Evolutionary conservation across 2,797 vertebrate genomes (phyloP).

Genomic region (Gobionotothen gibberifrons): DNA sequence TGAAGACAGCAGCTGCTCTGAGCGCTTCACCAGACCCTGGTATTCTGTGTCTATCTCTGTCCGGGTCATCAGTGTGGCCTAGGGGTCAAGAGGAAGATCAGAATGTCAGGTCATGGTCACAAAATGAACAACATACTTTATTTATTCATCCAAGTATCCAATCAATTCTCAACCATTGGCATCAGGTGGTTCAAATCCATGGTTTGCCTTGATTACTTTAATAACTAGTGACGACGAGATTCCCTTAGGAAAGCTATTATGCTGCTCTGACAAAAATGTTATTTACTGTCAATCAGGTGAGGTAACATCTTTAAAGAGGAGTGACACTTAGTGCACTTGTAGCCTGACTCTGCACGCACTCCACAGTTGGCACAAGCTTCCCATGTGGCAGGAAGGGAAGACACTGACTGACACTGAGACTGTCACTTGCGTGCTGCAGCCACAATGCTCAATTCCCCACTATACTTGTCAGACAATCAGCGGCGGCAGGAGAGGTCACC

Average conservation of each 20-base stretch:
- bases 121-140: slow-evolving; percentile 2
- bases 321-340: not conserved
- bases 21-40: slow-evolving; percentile 90
- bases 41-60: slow-evolving; percentile 93
- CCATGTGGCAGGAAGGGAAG: slow-evolving; percentile 25
- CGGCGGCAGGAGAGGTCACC: slow-evolving; percentile 56
- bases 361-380: slow-evolving; percentile 3
- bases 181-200: slow-evolving; percentile 8
- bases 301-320: not conserved
- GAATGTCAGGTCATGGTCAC: slow-evolving; percentile 2
- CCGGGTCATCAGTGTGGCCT: slow-evolving; percentile 91
- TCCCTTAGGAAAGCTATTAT: not conserved
- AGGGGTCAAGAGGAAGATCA: slow-evolving; percentile 7
- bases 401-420: slow-evolving; percentile 48
- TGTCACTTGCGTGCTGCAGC: slow-evolving; percentile 32
- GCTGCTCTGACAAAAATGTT: not conserved
- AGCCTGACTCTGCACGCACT: slow-evolving; percentile 8
- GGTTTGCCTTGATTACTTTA: not conserved
- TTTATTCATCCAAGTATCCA: slow-evolving; percentile 15
- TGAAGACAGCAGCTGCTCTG: slow-evolving; percentile 91
- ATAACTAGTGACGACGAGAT: not conserved
- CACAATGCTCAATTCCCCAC: slow-evolving; percentile 39
- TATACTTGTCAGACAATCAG: slow-evolving; percentile 59
- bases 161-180: not conserved
- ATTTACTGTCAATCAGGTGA: slow-evolving; percentile 2